These are phyloP conservation scores for Myiozetetes cayanensis DNA, from an alignment of 2,113 vertebrate species.

Conservation along the genomic window DNA sequence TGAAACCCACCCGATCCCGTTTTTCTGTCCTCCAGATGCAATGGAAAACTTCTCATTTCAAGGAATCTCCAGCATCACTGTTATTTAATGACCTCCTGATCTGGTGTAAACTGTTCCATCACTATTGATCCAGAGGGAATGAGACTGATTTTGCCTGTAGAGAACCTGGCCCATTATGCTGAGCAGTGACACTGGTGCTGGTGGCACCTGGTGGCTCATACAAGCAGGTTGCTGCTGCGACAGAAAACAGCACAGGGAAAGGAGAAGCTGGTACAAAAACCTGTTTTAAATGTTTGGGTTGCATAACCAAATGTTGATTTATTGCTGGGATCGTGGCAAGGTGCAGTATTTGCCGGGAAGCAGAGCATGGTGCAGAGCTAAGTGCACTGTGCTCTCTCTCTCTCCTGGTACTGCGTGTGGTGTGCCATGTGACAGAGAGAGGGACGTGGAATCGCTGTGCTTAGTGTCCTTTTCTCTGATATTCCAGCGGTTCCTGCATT, in stretches of 20 bases:
- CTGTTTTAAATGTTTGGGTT: background rate
- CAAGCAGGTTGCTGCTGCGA: background rate
- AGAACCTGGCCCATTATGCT: background rate
- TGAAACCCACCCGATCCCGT: background rate
- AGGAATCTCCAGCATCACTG: background rate
- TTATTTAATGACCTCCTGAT: background rate
- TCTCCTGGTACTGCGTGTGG: too few species aligned
- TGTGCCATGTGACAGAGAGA: background rate
- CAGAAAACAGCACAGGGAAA: background rate
- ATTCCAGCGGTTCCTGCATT: background rate
- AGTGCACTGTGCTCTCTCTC: rapidly evolving
- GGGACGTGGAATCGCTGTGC: rapidly evolving
- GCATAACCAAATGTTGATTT: background rate
- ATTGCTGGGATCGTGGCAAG: background rate
- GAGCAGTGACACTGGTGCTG: background rate
- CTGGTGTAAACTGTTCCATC: background rate
- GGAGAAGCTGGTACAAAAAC: background rate
- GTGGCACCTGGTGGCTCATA: background rate
- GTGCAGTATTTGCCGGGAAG: background rate
- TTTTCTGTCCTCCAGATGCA: background rate
- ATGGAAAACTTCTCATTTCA: background rate
- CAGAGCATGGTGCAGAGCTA: background rate
- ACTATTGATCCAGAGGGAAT: background rate
- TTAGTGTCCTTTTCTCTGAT: background rate
- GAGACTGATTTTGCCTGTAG: background rate